A percentile compares a stretch with the other conserved stretches of the same genome.
Conservation (phyloP, 2,113 vertebrate species). For the Odontophorus gujanensis region DNA sequence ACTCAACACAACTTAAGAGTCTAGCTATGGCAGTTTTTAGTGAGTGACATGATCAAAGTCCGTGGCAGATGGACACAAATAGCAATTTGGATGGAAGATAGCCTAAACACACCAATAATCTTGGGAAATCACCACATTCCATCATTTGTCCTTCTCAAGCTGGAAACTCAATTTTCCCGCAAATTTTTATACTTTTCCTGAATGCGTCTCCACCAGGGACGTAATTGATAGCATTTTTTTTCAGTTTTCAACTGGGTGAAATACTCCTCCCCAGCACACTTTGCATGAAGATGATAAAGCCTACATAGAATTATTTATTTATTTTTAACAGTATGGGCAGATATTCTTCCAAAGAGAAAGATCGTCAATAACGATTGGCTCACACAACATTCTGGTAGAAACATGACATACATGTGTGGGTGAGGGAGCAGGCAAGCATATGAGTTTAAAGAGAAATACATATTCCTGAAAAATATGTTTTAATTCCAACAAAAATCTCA, state of each 20-base stretch:
- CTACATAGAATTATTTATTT: not conserved
- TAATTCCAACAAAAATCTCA: not conserved
- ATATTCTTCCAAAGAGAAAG: not conserved
- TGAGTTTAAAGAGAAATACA: not conserved
- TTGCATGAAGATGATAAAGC: not conserved
- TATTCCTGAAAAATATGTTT: not conserved
- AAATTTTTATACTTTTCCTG: not conserved
- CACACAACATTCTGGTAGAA: not conserved
- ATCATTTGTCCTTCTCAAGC: not conserved
- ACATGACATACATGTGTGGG: not conserved
- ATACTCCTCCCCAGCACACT: not conserved
- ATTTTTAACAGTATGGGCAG: not conserved
- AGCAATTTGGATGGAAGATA: not conserved
- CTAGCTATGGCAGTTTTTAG: not conserved
- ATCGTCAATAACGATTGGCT: not conserved
- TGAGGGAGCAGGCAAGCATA: not conserved
- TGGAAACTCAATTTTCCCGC: not conserved
- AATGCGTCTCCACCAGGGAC: not conserved
- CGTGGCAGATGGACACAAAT: not conserved
- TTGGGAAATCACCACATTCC: not conserved
- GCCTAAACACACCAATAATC: not conserved
- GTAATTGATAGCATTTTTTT: not conserved
- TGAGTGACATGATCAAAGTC: not conserved
- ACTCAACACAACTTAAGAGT: not conserved
- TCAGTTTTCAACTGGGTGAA: not conserved